Evolutionary conservation across 2,797 vertebrate genomes (phyloP).

Genomic region (Neolamprologus multifasciatus): DNA sequence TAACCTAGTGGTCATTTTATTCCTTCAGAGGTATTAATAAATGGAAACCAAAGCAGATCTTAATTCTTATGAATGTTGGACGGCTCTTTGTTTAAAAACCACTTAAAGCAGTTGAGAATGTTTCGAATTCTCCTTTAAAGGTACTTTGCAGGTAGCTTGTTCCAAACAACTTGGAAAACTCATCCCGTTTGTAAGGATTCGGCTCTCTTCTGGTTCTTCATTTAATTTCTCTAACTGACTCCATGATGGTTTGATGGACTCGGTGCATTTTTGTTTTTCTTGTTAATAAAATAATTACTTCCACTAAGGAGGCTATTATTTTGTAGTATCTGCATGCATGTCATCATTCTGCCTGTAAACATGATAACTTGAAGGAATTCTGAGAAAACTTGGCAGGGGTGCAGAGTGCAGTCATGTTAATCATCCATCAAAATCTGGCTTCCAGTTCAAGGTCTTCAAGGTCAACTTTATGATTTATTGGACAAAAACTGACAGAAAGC

Average conservation of each 20-base stretch:
- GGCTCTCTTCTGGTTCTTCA: background rate
- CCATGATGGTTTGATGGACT: background rate
- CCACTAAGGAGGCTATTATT: background rate
- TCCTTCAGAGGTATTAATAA: background rate
- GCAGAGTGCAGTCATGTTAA: background rate
- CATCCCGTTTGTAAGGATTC: background rate
- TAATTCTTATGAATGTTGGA: background rate
- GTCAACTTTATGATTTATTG: background rate
- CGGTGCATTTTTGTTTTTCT: accelerated
- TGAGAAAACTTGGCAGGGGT: background rate
- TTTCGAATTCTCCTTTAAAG: background rate
- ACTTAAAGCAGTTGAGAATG: background rate
- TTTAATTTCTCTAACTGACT: background rate
- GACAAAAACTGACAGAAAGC: background rate
- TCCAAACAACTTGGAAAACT: background rate
- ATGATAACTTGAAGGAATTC: background rate
- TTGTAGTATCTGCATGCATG: background rate
- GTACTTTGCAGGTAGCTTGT: background rate
- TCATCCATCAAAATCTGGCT: background rate
- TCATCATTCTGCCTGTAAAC: background rate
- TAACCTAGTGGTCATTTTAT: background rate
- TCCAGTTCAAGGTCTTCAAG: background rate
- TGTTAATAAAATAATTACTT: background rate
- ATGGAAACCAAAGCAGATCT: background rate
- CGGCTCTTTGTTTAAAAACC: background rate